Conservation (phyloP, 2,113 vertebrate species). For the Hippolais icterina region DNA sequence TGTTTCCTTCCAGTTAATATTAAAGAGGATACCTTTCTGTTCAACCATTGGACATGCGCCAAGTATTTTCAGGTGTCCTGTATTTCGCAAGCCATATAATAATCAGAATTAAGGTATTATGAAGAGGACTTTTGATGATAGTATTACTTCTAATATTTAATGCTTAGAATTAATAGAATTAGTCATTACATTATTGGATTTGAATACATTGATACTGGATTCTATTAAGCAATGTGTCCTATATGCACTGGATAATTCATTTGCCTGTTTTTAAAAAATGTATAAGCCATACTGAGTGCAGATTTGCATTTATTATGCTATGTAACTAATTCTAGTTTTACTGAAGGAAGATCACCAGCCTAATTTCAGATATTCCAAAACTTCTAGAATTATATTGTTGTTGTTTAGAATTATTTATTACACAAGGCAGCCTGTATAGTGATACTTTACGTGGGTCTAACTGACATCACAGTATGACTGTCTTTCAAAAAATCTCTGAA, state of each 20-base stretch:
- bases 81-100: neutral
- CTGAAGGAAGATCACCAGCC: neutral
- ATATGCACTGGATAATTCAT: neutral
- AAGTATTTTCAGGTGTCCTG: neutral
- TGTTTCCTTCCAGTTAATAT: neutral
- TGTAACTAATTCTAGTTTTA: neutral
- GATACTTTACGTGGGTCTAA: neutral
- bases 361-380: neutral
- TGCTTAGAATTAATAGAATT: neutral
- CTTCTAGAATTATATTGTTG: neutral
- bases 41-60: neutral
- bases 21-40: neutral
- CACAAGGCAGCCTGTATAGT: neutral
- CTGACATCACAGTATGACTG: neutral
- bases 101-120: neutral
- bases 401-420: neutral
- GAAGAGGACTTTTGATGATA: neutral
- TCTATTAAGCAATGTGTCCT: neutral
- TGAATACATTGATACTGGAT: neutral
- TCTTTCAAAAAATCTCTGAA: neutral
- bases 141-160: neutral
- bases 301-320: neutral
- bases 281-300: neutral
- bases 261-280: neutral
- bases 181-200: neutral